Evolutionary conservation across 2,113 vertebrate species (phyloP).

Genomic region (Ia io): DNA sequence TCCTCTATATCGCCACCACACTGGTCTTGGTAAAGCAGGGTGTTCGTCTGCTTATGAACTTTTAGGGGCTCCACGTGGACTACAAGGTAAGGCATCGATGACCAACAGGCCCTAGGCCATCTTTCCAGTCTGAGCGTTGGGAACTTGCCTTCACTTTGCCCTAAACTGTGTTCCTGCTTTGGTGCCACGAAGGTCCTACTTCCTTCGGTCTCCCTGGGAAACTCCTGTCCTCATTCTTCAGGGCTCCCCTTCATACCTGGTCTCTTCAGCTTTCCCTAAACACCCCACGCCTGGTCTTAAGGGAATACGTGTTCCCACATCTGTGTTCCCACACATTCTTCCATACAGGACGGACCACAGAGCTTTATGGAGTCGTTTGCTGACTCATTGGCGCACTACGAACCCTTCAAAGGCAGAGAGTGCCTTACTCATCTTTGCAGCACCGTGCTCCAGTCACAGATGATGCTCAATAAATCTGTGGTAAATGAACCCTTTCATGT

Average conservation of each 20-base stretch:
- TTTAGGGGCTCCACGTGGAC: background rate
- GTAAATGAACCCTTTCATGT: conserved; percentile 46
- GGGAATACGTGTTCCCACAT: background rate
- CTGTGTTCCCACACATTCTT: background rate
- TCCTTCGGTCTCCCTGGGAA: background rate
- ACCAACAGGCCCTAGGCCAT: background rate
- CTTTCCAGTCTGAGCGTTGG: background rate
- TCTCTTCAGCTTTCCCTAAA: background rate
- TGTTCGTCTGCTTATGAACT: background rate
- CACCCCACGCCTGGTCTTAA: background rate
- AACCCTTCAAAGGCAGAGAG: conserved; percentile 47
- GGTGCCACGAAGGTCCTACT: background rate
- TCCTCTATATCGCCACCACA: background rate
- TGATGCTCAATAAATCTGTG: conserved; percentile 58
- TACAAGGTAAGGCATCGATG: background rate
- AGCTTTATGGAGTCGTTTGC: background rate
- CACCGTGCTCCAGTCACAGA: conserved; percentile 12
- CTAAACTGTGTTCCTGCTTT: background rate
- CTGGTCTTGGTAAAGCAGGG: background rate
- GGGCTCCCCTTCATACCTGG: background rate
- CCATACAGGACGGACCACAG: background rate
- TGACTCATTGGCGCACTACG: background rate
- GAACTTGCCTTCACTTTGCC: background rate
- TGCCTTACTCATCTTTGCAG: background rate
- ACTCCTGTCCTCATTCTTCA: background rate